phyloP scores from a whole-genome alignment of 1,140 invertebrate genomes.

The Euwallacea fornicatus region DNA sequence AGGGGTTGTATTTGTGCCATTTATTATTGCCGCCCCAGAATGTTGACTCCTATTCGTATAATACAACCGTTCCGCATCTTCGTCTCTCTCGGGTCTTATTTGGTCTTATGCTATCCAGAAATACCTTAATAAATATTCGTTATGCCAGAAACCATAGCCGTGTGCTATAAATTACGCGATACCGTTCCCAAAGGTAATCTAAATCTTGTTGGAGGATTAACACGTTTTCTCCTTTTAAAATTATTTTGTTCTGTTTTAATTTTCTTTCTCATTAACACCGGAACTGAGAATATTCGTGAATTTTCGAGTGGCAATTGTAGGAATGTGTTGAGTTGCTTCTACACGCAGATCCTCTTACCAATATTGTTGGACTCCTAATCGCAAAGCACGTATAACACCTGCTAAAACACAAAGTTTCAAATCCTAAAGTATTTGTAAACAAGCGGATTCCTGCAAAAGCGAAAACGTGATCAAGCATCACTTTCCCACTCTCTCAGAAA shows the following conservation, averaged over 20 bases:
- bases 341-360: too few relatives aligned
- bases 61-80: constrained; percentile 18
- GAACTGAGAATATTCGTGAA: too few relatives aligned
- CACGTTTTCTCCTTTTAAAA: constrained; percentile 13
- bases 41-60: constrained; percentile 19
- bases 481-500: neutral
- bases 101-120: constrained; percentile 29
- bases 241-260: neutral
- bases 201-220: constrained; percentile 33
- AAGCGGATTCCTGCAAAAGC: neutral
- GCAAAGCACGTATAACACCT: too few relatives aligned
- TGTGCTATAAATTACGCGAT: constrained; percentile 22
- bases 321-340: too few relatives aligned
- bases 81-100: constrained; percentile 29
- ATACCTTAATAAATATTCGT: constrained; percentile 34
- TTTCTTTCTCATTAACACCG: too few relatives aligned
- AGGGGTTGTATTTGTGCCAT: constrained; percentile 18
- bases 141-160: constrained; percentile 24
- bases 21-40: constrained; percentile 11
- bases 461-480: constrained; percentile 12
- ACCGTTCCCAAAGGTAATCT: constrained; percentile 22
- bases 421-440: neutral
- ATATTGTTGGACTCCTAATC: too few relatives aligned
- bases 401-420: too few relatives aligned
- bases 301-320: too few relatives aligned